A percentile compares a stretch with the other conserved stretches of the same genome.
These are phyloP conservation scores for Caenorhabditis doughertyi DNA, from an alignment of 2,888 invertebrate species.

Conservation along the genomic window DNA sequence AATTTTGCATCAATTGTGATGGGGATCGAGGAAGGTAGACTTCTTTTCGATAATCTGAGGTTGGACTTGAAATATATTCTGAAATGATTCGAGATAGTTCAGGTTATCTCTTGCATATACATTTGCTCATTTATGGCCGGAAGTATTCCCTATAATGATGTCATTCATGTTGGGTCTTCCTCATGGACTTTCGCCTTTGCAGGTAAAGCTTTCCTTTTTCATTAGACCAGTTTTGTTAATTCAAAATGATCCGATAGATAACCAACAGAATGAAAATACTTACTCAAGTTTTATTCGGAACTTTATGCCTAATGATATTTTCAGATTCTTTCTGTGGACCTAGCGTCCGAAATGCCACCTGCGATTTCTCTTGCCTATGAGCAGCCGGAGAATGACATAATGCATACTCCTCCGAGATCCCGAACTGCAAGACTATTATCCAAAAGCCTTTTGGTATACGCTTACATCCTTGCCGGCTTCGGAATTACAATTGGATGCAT, in stretches of 20 bases:
- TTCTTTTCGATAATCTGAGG: slow-evolving; percentile 77
- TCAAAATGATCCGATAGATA: too few species aligned
- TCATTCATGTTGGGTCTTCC: slow-evolving; percentile 81
- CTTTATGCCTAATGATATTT: not conserved
- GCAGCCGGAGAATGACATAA: slow-evolving; percentile 81
- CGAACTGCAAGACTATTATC: slow-evolving; percentile 70
- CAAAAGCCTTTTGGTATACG: slow-evolving; percentile 76
- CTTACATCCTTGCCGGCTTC: slow-evolving; percentile 80
- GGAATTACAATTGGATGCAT: slow-evolving; percentile 81
- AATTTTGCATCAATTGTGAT: slow-evolving; percentile 80
- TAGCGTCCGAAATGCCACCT: slow-evolving; percentile 82
- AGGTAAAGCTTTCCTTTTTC: too few species aligned
- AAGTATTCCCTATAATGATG: slow-evolving; percentile 81
- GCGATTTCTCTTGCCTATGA: slow-evolving; percentile 81
- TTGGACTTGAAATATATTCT: not conserved
- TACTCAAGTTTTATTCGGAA: too few species aligned
- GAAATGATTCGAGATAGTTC: too few species aligned
- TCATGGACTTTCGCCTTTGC: slow-evolving; percentile 79
- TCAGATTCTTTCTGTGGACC: slow-evolving; percentile 80
- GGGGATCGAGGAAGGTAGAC: slow-evolving; percentile 81
- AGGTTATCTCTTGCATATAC: slow-evolving; percentile 81
- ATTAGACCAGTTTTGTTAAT: too few species aligned
- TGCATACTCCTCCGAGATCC: slow-evolving; percentile 79
- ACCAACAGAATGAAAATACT: too few species aligned
- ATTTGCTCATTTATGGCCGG: slow-evolving; percentile 82